These are phyloP conservation scores for Halisarca cf. caerulea DNA, from an alignment of 37 sponge, comb jelly and placozoan species.

Conservation along the genomic window DNA sequence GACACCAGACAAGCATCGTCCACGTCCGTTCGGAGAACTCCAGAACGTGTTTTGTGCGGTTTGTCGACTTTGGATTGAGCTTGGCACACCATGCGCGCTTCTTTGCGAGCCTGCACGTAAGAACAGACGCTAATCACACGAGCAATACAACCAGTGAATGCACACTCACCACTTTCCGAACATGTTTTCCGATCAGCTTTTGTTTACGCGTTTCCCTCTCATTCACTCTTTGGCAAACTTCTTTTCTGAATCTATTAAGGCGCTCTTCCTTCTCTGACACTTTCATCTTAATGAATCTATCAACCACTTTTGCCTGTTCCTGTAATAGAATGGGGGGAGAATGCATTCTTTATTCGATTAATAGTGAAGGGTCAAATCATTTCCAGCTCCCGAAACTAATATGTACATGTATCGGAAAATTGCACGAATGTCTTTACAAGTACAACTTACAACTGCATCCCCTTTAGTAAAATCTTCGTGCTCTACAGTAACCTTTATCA, in stretches of 20 bases:
- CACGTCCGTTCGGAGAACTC: not conserved
- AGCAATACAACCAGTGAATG: not conserved
- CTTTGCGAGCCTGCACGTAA: not conserved
- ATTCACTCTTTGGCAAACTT: conserved; percentile 38
- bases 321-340: too few species aligned
- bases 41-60: not conserved
- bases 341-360: too few species aligned
- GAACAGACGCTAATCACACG: too few species aligned
- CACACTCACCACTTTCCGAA: conserved; percentile 16
- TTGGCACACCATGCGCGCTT: not conserved
- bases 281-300: not conserved
- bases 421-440: too few species aligned
- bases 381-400: too few species aligned
- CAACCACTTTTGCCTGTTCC: not conserved
- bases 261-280: conserved; percentile 12
- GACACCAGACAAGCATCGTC: not conserved
- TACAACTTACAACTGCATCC: conserved; percentile 12
- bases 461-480: not conserved
- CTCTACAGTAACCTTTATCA: not conserved
- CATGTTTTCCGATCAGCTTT: not conserved
- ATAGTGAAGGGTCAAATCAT: too few species aligned
- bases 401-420: too few species aligned
- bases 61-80: not conserved
- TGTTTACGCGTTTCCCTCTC: conserved; percentile 24
- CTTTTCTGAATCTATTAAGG: conserved; percentile 32